Evolutionary conservation across 2,888 invertebrate genomes (phyloP), one percentile per base, ranked within the genome.

Genomic region (Troides aeacus): DNA sequence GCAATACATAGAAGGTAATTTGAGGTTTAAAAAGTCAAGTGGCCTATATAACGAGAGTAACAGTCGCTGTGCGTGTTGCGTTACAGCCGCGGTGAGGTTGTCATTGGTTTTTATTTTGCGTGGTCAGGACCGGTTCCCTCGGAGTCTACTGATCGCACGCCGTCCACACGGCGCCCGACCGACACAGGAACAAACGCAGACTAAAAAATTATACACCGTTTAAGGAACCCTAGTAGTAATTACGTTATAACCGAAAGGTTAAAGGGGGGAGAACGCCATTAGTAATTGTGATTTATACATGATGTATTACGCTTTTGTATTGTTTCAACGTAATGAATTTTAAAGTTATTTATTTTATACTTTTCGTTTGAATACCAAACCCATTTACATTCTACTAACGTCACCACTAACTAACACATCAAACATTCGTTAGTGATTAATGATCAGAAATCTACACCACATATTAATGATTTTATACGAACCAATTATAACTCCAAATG

Each of bases 101-200:
- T 58, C 62, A 42, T 15, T 30, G 24, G 62, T 61, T 42, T 66
- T 69, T 62, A 21, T 57, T 69, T 66, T 57, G n/a, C 50, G 21
- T 69, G 36, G 64, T 39, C 1, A 23, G 60, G 18, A 64, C 69
- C 69, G 64, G 69, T 69, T 69, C 30, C 46, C 8, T 18, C 21
- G 50, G 42, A 24, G 64, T 59, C 63, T 42, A 46, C 58, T 18
- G 46, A 23, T 18, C 30, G n/a, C 62, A 50, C 36, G 21, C 56
- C 62, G 66, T 58, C 69, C 6, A 24, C 50, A 17, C 67, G 67
- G 58, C 66, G 50, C 56, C 46, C 57, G 36, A 46, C 50, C 58
- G 24, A 18, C 62, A 66, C 62, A 66, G 56, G 59, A 58, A 58
- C 7, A 62, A 62, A 62, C 21, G 39, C 42, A n/a, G 46, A 23